These are phyloP conservation scores for Gymnogyps californianus DNA, from an alignment of 2,113 vertebrate genomes.

Conservation along the genomic window DNA sequence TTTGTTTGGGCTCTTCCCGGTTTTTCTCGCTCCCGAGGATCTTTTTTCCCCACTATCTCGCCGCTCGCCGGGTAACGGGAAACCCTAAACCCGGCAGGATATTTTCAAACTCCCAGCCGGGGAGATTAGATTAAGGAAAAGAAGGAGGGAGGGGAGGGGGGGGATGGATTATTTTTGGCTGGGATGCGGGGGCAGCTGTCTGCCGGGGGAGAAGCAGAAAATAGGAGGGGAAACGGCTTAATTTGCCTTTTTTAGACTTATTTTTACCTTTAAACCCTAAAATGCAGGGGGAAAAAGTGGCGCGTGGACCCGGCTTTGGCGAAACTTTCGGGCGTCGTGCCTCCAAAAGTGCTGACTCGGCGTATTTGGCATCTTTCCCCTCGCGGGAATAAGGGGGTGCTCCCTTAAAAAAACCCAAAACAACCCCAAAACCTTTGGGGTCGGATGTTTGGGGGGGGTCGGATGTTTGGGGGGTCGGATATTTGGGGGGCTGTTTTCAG, in stretches of 20 bases:
- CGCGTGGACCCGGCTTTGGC: fast-evolving
- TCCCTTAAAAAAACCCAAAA: not conserved
- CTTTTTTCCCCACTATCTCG: slow-evolving; percentile 9
- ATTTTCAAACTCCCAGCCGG: slow-evolving; percentile 75
- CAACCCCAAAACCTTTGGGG: not conserved
- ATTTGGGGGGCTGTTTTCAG: fast-evolving
- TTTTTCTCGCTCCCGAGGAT: not conserved
- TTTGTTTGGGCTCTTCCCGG: slow-evolving; percentile 60
- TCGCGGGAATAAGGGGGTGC: fast-evolving
- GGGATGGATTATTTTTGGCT: slow-evolving; percentile 76
- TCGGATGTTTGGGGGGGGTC: too few species aligned
- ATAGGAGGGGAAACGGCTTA: not conserved
- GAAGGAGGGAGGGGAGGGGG: not conserved
- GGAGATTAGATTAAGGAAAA: slow-evolving; percentile 68
- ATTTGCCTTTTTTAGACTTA: not conserved
- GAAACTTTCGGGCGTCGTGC: not conserved
- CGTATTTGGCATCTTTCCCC: not conserved
- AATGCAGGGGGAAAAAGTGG: not conserved
- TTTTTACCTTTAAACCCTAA: not conserved
- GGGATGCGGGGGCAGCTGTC: slow-evolving; percentile 72
- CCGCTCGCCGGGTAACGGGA: slow-evolving; percentile 57
- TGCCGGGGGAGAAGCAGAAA: slow-evolving; percentile 3
- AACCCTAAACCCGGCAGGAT: slow-evolving; percentile 73
- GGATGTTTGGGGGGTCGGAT: too few species aligned
- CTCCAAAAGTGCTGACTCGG: not conserved